phyloP scores from a whole-genome alignment of 2,797 vertebrate genomes.

The Arnoldichthys spilopterus region DNA sequence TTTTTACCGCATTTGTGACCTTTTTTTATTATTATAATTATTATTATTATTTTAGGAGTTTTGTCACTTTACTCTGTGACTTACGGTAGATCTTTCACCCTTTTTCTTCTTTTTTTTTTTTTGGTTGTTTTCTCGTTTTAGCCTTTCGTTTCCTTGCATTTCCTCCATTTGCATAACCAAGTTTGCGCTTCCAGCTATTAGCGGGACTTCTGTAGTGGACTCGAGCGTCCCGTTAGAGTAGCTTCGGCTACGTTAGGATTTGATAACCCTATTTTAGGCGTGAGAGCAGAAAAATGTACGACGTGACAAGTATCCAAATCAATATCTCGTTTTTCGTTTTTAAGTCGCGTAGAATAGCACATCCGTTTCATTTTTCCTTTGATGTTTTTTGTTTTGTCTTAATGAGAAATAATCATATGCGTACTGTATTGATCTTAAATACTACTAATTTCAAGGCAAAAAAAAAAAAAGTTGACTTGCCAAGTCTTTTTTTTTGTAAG shows the following conservation, averaged over 20 bases:
- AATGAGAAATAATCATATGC: slow-evolving; percentile 32
- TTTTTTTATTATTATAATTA: slow-evolving; percentile 37
- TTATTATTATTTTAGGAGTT: slow-evolving; percentile 48
- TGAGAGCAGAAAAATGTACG: slow-evolving; percentile 37
- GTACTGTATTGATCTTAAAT: slow-evolving; percentile 57
- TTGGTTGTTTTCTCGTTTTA: slow-evolving; percentile 10
- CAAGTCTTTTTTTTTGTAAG: slow-evolving; percentile 58
- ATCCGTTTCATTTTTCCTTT: slow-evolving; percentile 52
- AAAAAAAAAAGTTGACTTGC: slow-evolving; percentile 60
- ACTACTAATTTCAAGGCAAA: slow-evolving; percentile 62
- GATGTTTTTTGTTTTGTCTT: slow-evolving; percentile 43
- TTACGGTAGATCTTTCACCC: slow-evolving; percentile 48
- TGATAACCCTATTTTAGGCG: slow-evolving; percentile 31
- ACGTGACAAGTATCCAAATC: slow-evolving; percentile 27
- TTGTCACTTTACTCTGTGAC: slow-evolving; percentile 12
- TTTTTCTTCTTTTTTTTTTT: slow-evolving; percentile 36
- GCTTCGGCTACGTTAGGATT: slow-evolving; percentile 5
- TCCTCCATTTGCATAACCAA: slow-evolving; percentile 44
- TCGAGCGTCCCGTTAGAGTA: not conserved
- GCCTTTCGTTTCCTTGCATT: not conserved
- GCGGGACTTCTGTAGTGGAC: slow-evolving; percentile 9
- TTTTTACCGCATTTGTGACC: slow-evolving; percentile 72
- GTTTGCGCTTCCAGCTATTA: slow-evolving; percentile 45
- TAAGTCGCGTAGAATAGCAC: slow-evolving; percentile 40
- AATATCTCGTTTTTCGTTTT: slow-evolving; percentile 16